Percentiles rank a stretch among this genome's conserved stretches.
Conservation (phyloP, 1,140 invertebrate species). For the Idris sp. region DNA sequence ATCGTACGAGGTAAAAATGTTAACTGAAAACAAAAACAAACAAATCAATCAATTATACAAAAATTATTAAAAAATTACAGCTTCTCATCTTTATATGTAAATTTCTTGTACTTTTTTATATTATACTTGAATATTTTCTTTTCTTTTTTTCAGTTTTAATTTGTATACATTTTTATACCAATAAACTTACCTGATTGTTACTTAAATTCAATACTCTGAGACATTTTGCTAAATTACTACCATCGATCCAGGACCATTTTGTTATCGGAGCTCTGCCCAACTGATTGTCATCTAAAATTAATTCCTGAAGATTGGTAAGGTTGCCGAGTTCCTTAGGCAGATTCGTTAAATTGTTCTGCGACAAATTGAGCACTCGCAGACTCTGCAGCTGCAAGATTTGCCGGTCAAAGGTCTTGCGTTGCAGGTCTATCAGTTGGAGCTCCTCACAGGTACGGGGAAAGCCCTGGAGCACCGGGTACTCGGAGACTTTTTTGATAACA, state of each 20-base stretch:
- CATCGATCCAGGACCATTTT: constrained; percentile 84
- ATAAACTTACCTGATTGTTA: constrained; percentile 79
- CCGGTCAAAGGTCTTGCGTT: constrained; percentile 82
- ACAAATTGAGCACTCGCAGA: constrained; percentile 85
- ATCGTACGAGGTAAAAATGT: constrained; percentile 80
- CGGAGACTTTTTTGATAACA: constrained; percentile 80
- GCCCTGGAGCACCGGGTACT: constrained; percentile 83
- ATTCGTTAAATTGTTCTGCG: constrained; percentile 85
- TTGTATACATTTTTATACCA: neutral
- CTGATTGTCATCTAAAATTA: constrained; percentile 85
- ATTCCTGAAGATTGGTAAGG: constrained; percentile 82
- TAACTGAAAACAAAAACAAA: constrained; percentile 58
- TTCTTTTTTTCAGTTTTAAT: neutral
- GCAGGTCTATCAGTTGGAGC: constrained; percentile 80
- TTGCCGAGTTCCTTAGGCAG: constrained; percentile 86
- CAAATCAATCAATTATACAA: too few species aligned
- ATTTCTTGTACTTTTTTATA: too few species aligned
- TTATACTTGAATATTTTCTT: constrained; percentile 1
- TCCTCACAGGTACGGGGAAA: constrained; percentile 82
- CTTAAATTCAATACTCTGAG: constrained; percentile 82
- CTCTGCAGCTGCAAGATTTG: constrained; percentile 83
- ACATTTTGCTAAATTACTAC: constrained; percentile 76
- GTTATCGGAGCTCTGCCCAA: constrained; percentile 78
- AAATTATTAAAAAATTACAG: too few species aligned
- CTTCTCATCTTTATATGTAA: too few species aligned